Percentiles rank a stretch among this genome's conserved stretches.
Conservation (phyloP, 2,797 vertebrate species). For the Onychomys leucogaster region DNA sequence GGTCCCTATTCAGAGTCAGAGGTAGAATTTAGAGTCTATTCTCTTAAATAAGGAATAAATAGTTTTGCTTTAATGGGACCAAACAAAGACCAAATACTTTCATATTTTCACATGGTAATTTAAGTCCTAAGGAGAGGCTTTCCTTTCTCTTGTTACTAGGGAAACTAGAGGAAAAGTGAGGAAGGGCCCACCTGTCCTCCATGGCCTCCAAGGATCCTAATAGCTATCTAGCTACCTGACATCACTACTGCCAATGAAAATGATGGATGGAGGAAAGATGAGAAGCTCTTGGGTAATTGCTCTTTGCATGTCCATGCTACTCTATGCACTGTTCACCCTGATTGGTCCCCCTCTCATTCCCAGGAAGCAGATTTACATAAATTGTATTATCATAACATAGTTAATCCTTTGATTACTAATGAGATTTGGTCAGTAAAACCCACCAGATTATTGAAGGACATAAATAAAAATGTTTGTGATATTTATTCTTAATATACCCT, state of each 20-base stretch:
- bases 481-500: not conserved
- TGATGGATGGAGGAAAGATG: not conserved
- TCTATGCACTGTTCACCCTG: not conserved
- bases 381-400: not conserved
- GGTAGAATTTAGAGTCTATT: not conserved
- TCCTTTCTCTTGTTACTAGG: not conserved
- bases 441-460: not conserved
- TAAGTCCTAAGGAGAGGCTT: not conserved
- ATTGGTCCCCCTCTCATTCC: rapidly evolving
- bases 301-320: not conserved
- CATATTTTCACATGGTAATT: not conserved
- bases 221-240: no score
- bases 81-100: not conserved
- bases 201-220: not conserved
- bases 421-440: not conserved
- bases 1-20: not conserved
- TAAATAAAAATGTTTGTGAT: not conserved
- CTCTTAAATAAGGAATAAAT: not conserved
- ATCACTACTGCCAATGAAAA: not conserved
- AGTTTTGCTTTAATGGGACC: not conserved
- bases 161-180: not conserved
- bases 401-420: not conserved
- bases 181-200: not conserved
- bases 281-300: not conserved
- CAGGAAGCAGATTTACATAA: not conserved